A percentile compares a stretch with the other conserved stretches of the same genome.
phyloP scores from a whole-genome alignment of 2,113 vertebrate genomes.

The Girardinichthys multiradiatus region DNA sequence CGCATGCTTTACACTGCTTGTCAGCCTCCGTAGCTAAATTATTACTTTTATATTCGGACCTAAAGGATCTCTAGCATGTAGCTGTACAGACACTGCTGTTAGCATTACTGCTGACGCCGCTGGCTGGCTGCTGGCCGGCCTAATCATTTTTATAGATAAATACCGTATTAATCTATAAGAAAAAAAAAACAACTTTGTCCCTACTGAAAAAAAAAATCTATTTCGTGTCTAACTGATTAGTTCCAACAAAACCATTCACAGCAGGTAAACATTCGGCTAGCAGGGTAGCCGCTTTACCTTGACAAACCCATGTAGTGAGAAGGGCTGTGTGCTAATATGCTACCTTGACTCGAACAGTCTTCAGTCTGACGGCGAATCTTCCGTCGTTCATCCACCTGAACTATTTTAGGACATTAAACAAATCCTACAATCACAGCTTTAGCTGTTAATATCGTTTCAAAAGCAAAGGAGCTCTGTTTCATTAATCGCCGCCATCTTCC shows the following conservation, averaged over 20 bases:
- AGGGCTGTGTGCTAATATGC: background rate
- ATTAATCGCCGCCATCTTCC: slow-evolving; percentile 83
- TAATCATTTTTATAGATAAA: background rate
- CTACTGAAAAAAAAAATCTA: background rate
- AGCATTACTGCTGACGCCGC: background rate
- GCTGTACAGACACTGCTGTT: too few species aligned
- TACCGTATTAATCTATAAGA: too few species aligned
- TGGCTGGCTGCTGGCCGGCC: background rate
- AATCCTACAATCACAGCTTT: background rate
- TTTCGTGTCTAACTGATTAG: background rate
- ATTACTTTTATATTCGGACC: too few species aligned
- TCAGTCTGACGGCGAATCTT: background rate
- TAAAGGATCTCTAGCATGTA: too few species aligned
- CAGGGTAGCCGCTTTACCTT: background rate
- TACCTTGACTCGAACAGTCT: slow-evolving; percentile 37
- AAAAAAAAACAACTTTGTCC: background rate
- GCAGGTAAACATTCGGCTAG: slow-evolving; percentile 24
- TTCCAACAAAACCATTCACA: background rate
- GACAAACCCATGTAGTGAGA: background rate
- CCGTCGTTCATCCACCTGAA: background rate
- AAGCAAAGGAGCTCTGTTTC: slow-evolving; percentile 67
- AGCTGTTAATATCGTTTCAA: slow-evolving; percentile 43
- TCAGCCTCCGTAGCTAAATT: too few species aligned
- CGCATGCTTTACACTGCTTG: too few species aligned
- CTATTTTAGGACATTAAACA: background rate